phyloP scores from a whole-genome alignment of 2,797 vertebrate species.

The Bradypus variegatus region DNA sequence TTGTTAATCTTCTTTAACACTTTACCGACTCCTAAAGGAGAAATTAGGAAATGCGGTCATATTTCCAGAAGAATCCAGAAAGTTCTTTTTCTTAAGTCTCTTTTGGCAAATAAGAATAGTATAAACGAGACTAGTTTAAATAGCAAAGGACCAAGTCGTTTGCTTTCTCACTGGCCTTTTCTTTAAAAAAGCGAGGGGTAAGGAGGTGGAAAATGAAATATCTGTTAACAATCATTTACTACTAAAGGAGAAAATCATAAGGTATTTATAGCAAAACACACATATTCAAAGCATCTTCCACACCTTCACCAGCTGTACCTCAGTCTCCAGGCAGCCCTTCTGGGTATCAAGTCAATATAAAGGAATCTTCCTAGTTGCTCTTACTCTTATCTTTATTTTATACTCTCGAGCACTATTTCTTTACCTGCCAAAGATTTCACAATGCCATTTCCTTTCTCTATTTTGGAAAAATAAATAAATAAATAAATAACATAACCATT shows the following conservation, averaged over 20 bases:
- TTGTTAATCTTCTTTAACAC: constrained; percentile 92
- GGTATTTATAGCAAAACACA: not conserved
- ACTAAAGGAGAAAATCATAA: not conserved
- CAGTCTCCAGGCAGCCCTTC: not conserved
- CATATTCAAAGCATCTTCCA: not conserved
- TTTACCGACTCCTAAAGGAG: constrained; percentile 85
- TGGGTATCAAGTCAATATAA: not conserved
- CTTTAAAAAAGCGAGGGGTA: not conserved
- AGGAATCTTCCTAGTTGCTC: not conserved
- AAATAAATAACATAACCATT: constrained; percentile 15
- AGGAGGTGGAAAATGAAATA: not conserved
- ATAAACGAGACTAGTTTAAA: not conserved
- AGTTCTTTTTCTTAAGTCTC: not conserved
- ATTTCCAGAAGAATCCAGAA: not conserved
- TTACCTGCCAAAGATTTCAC: constrained; percentile 12
- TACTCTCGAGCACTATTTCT: not conserved
- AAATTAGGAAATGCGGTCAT: constrained; percentile 45
- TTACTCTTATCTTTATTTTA: not conserved
- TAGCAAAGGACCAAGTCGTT: not conserved
- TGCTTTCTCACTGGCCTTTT: not conserved
- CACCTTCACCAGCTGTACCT: not conserved
- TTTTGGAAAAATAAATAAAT: not conserved
- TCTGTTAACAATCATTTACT: not conserved
- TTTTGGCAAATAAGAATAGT: not conserved
- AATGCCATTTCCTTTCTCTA: not conserved